A percentile compares a stretch with the other conserved stretches of the same genome.
These are phyloP conservation scores for Schizaphis graminum DNA, from an alignment of 2,888 invertebrate genomes.

Conservation along the genomic window DNA sequence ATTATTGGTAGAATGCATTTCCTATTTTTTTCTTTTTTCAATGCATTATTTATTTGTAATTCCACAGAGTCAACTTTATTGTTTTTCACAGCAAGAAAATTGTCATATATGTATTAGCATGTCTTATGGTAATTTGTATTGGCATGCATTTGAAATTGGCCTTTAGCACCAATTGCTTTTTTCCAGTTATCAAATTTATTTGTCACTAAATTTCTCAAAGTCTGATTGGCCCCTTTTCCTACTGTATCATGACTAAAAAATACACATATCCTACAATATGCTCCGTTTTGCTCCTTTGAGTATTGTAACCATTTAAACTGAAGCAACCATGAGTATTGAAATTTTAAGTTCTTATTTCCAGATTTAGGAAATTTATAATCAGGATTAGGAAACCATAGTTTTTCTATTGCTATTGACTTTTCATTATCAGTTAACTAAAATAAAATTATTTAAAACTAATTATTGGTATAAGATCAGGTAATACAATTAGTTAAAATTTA, in stretches of 20 bases:
- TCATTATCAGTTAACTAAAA: neutral
- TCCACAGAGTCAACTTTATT: neutral
- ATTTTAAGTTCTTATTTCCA: conserved; percentile 10
- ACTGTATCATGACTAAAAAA: neutral
- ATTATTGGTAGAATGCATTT: neutral
- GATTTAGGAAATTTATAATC: too few relatives aligned
- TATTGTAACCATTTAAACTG: conserved; percentile 2
- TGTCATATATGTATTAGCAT: neutral
- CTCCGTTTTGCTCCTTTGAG: neutral
- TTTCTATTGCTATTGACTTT: neutral
- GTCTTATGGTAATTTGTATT: neutral
- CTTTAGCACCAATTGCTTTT: neutral
- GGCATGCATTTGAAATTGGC: neutral
- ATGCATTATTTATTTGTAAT: neutral
- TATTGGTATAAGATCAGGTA: neutral
- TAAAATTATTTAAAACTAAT: neutral
- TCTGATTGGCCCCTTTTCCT: neutral
- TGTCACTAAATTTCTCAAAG: neutral
- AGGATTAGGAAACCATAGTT: neutral
- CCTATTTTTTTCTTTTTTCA: neutral
- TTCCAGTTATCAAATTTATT: too few relatives aligned
- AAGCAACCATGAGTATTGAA: neutral
- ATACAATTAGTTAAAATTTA: neutral
- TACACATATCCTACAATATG: neutral
- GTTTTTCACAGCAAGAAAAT: neutral